Evolutionary conservation across 2,797 vertebrate genomes (phyloP).

Genomic region (Prunella strophiata): DNA sequence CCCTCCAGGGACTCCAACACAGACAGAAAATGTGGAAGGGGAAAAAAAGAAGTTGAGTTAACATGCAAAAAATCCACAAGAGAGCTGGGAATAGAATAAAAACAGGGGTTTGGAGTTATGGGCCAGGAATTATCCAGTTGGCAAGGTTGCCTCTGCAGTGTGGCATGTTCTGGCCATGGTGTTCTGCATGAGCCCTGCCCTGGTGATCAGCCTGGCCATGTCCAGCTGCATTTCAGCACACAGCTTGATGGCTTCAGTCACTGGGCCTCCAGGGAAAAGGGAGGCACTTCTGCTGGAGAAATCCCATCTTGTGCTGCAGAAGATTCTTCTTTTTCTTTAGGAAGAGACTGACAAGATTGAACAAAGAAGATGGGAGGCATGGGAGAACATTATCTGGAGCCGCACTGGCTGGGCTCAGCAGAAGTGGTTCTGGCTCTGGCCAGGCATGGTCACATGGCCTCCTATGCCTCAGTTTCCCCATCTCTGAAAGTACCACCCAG

Average conservation of each 20-base stretch:
- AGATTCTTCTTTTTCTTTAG: not conserved
- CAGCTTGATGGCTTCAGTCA: not conserved
- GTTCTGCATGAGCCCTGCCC: not conserved
- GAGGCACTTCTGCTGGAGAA: not conserved
- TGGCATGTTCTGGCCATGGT: not conserved
- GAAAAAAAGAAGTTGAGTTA: not conserved
- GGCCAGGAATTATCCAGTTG: not conserved
- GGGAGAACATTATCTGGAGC: rapidly evolving
- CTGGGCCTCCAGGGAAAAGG: not conserved
- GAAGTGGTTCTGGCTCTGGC: not conserved
- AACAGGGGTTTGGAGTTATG: not conserved
- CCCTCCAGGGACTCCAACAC: not conserved
- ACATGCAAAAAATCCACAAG: not conserved
- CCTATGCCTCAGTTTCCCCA: not conserved
- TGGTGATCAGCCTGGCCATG: not conserved
- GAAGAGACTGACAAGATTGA: not conserved
- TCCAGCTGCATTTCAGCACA: not conserved
- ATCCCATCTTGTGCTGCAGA: not conserved
- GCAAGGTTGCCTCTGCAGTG: not conserved
- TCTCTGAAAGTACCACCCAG: not conserved
- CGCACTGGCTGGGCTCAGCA: not conserved
- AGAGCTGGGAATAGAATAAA: not conserved
- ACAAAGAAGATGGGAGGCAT: rapidly evolving
- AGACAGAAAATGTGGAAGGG: not conserved
- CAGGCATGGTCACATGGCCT: not conserved